Evolutionary conservation across 2,888 invertebrate genomes (phyloP).

Genomic region (Gibbula magus): DNA sequence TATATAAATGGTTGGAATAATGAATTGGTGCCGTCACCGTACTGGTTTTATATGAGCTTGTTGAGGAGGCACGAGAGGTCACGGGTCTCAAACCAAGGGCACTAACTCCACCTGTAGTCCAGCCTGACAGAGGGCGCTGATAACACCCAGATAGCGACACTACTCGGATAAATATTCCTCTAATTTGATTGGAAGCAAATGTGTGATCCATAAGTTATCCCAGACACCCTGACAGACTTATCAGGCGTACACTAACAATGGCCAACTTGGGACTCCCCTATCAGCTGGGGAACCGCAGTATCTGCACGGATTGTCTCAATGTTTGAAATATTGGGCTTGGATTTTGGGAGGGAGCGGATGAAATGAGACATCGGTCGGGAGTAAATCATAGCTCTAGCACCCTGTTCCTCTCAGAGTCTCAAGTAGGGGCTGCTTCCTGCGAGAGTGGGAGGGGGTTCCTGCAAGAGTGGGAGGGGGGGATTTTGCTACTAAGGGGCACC

Average conservation of each 20-base stretch:
- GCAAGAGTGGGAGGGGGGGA: too few species aligned
- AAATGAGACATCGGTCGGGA: neutral
- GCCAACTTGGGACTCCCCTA: neutral
- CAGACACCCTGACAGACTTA: neutral
- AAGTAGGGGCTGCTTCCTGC: neutral
- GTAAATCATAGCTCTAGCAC: neutral
- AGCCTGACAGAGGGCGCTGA: neutral
- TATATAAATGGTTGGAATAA: too few species aligned
- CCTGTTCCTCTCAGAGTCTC: neutral
- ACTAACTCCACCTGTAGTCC: neutral
- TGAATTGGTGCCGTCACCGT: too few species aligned
- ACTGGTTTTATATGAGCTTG: neutral
- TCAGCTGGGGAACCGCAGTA: neutral
- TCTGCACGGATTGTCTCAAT: neutral
- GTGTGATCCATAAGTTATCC: neutral
- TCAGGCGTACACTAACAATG: neutral
- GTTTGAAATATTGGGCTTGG: constrained; percentile 11
- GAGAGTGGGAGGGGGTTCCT: too few species aligned
- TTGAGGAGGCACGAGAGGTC: neutral
- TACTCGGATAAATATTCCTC: neutral
- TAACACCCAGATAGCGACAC: neutral
- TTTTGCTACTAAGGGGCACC: too few species aligned
- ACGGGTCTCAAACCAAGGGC: neutral
- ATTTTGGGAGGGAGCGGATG: neutral
- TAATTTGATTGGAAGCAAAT: constrained; percentile 13